Percentiles rank a stretch among this genome's conserved stretches.
These are phyloP conservation scores for Seriola dumerili DNA, from an alignment of 2,113 vertebrate genomes.

Conservation along the genomic window DNA sequence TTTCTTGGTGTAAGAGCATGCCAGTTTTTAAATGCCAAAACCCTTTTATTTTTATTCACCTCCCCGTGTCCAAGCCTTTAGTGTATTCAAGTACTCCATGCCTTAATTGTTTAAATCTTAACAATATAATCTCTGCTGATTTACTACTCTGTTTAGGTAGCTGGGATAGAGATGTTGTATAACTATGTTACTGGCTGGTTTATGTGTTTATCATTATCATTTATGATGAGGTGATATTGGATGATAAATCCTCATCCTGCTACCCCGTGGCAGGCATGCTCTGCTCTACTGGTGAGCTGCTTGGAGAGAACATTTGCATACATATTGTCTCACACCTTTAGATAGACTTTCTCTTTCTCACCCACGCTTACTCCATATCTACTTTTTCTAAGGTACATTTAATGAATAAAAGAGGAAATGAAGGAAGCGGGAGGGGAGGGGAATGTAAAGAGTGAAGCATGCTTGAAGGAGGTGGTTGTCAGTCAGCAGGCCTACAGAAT, in stretches of 20 bases:
- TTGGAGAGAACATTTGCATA: constrained; percentile 81
- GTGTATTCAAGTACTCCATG: constrained; percentile 16
- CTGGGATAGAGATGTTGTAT: constrained; percentile 39
- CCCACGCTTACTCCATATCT: constrained; percentile 50
- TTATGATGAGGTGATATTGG: constrained; percentile 72
- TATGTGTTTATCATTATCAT: constrained; percentile 74
- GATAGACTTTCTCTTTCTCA: constrained; percentile 54
- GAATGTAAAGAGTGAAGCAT: not conserved
- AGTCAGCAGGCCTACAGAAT: constrained; percentile 1
- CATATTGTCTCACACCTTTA: constrained; percentile 85
- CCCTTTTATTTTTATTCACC: constrained; percentile 56
- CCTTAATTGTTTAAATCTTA: constrained; percentile 44
- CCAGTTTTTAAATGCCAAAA: constrained; percentile 50
- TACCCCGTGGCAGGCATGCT: constrained; percentile 55
- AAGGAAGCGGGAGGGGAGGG: constrained; percentile 28
- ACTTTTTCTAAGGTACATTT: constrained; percentile 52
- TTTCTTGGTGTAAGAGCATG: constrained; percentile 43
- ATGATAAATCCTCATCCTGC: constrained; percentile 72
- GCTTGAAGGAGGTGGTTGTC: constrained; percentile 4
- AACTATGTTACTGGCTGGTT: constrained; percentile 59
- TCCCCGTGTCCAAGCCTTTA: constrained; percentile 32
- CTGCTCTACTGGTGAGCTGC: constrained; percentile 36
- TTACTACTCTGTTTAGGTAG: constrained; percentile 43
- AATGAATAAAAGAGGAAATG: constrained; percentile 64
- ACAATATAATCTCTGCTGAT: constrained; percentile 40